phyloP scores from a whole-genome alignment of 2,113 vertebrate species.

The Pluvialis apricaria region DNA sequence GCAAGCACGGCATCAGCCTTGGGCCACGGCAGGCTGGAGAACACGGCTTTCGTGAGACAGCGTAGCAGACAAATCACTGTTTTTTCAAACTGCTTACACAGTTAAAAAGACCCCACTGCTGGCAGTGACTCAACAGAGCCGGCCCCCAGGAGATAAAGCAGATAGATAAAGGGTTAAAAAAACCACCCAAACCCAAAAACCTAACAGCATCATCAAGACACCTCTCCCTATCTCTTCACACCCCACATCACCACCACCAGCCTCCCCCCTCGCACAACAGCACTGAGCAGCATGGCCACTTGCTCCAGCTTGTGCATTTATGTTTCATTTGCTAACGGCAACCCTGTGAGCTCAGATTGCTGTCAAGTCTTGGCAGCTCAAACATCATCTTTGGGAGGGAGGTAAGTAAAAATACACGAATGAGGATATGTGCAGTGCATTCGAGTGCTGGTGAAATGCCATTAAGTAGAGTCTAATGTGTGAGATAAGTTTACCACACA shows the following conservation, averaged over 20 bases:
- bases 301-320: neutral
- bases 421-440: neutral
- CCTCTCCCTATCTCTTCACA: neutral
- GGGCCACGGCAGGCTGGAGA: neutral
- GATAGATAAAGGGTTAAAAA: neutral
- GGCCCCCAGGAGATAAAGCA: neutral
- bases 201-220: neutral
- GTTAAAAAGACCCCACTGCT: neutral
- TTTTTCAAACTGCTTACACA: neutral
- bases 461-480: neutral
- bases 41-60: neutral
- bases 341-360: neutral
- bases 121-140: neutral
- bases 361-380: neutral
- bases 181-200: neutral
- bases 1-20: rapidly evolving
- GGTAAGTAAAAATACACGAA: neutral
- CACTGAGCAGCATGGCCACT: neutral
- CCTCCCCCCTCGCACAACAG: neutral
- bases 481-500: neutral
- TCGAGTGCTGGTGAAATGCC: neutral
- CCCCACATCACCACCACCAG: neutral
- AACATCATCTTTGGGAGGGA: neutral
- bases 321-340: neutral
- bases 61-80: neutral